These are phyloP conservation scores for Troides aeacus DNA, from an alignment of 2,888 invertebrate genomes.

Conservation along the genomic window DNA sequence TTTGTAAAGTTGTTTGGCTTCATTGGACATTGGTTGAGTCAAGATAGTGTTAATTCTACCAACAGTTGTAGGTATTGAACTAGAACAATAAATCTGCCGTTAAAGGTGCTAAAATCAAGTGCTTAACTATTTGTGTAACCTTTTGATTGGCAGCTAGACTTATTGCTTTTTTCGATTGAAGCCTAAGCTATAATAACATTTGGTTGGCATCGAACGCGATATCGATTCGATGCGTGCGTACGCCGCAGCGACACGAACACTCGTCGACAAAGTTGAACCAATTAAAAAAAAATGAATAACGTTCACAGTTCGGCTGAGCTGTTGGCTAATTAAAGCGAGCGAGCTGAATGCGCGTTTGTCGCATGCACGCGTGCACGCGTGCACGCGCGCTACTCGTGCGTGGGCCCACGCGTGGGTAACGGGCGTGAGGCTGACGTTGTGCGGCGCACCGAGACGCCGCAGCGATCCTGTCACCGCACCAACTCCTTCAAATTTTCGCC, in stretches of 20 bases:
- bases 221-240: neutral
- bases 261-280: neutral
- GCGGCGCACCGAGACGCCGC: neutral
- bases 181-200: no score
- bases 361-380: neutral
- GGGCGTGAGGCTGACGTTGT: conserved; percentile 3
- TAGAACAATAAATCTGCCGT: no score
- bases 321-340: conserved; percentile 18
- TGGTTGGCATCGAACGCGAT: no score
- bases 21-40: no score
- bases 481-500: neutral
- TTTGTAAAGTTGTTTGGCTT: no score
- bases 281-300: conserved; percentile 6
- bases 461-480: no score
- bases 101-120: no score
- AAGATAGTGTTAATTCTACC: no score
- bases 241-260: neutral
- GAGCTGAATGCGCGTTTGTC: conserved; percentile 15
- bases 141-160: no score
- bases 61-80: no score
- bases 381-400: neutral
- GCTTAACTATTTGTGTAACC: no score
- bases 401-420: conserved; percentile 1
- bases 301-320: conserved; percentile 2
- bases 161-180: no score